Conservation (phyloP, 2,113 vertebrate genomes). For the Thalassarche chlororhynchos region DNA sequence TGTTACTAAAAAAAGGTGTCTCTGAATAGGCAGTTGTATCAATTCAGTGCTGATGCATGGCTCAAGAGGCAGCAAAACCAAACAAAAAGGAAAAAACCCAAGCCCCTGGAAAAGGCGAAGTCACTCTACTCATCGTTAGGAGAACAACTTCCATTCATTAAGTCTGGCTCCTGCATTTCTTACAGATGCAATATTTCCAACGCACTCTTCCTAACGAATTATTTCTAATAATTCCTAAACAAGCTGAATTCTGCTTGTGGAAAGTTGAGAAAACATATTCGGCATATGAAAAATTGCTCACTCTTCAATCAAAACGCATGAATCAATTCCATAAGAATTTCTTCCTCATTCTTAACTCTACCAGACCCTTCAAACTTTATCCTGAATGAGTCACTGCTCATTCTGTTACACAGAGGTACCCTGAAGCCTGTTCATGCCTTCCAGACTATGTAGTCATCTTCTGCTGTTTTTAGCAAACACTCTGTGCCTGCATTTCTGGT, state of each 20-base stretch:
- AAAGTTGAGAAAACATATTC: background rate
- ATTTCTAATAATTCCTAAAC: background rate
- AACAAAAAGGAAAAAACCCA: background rate
- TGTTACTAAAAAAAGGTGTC: background rate
- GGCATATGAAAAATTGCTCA: background rate
- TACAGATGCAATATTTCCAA: background rate
- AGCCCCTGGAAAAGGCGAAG: background rate
- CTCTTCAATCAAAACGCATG: background rate
- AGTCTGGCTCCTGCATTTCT: background rate
- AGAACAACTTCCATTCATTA: background rate
- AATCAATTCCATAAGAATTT: background rate
- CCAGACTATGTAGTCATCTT: accelerated
- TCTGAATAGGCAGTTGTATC: background rate
- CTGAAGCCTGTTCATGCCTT: background rate
- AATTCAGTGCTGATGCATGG: background rate
- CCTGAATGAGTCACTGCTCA: background rate
- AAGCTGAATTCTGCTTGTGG: background rate
- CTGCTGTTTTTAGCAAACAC: background rate
- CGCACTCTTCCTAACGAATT: background rate
- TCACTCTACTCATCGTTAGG: background rate
- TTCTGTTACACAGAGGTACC: background rate
- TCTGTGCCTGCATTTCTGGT: background rate
- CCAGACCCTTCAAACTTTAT: background rate
- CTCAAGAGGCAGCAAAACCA: background rate
- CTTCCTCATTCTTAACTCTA: background rate